Conservation (phyloP, 2,113 vertebrate species). For the Barnardius zonarius region DNA sequence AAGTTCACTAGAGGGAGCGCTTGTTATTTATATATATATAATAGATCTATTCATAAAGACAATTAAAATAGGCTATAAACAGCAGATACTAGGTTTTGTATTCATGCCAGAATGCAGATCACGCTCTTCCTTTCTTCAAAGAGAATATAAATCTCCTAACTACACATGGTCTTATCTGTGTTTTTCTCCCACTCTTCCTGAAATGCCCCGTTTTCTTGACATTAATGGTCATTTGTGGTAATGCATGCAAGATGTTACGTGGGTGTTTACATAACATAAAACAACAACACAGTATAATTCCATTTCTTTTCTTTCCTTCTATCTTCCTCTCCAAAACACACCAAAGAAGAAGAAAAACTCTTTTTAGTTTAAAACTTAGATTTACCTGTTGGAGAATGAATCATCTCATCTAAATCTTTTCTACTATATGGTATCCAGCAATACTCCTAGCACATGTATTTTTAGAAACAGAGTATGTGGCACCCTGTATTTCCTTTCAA, state of each 20-base stretch:
- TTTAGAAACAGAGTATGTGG: neutral
- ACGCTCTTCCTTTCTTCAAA: neutral
- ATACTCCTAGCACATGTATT: neutral
- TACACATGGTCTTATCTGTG: neutral
- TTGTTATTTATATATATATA: neutral
- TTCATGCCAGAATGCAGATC: neutral
- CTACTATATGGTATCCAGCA: neutral
- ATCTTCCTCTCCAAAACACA: neutral
- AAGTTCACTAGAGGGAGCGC: slow-evolving; percentile 30
- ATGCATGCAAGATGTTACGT: neutral
- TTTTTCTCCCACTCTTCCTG: neutral
- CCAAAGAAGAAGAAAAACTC: neutral
- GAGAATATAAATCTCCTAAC: neutral
- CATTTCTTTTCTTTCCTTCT: neutral
- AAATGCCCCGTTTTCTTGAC: neutral
- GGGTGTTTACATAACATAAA: neutral
- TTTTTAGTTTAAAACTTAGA: neutral
- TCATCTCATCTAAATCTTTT: neutral
- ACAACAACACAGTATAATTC: neutral
- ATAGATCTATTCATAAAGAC: neutral
- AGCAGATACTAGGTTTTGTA: neutral
- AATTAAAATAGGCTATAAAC: neutral
- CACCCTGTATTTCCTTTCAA: neutral
- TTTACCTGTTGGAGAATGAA: neutral
- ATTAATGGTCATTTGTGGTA: neutral